These are phyloP conservation scores for Zaprionus ghesquierei DNA, from an alignment of 1,140 invertebrate species.

Conservation along the genomic window DNA sequence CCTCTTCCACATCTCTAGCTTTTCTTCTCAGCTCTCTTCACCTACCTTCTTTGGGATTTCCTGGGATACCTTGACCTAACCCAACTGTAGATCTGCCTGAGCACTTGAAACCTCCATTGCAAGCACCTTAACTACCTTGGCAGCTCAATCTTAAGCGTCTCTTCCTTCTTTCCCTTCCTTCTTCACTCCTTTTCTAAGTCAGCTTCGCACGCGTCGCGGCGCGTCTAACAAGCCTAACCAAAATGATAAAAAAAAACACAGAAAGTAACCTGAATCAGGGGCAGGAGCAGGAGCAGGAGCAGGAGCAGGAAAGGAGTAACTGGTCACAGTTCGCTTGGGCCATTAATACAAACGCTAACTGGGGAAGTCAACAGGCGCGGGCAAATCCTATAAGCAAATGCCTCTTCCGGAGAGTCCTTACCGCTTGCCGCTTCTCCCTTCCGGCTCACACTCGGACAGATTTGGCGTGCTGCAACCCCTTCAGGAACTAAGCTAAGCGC, in stretches of 20 bases:
- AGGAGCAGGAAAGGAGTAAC: too few species aligned
- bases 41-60: neutral
- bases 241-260: neutral
- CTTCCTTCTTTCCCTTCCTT: neutral
- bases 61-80: neutral
- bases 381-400: slow-evolving; percentile 68
- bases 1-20: neutral
- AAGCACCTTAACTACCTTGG: neutral
- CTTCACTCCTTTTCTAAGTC: too few species aligned
- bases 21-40: neutral
- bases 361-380: slow-evolving; percentile 67
- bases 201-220: too few species aligned
- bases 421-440: neutral
- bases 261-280: neutral
- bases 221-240: neutral
- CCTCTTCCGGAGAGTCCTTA: slow-evolving; percentile 3
- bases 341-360: slow-evolving; percentile 76
- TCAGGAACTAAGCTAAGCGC: slow-evolving; percentile 5
- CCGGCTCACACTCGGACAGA: neutral
- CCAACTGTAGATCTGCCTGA: neutral
- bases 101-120: neutral
- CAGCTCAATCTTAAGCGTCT: neutral
- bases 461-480: slow-evolving; percentile 43
- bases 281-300: neutral
- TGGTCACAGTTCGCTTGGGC: slow-evolving; percentile 1